Percentiles rank a stretch among this genome's conserved stretches.
Evolutionary conservation across 2,113 vertebrate genomes (phyloP).

Genomic region (Chloropsis hardwickii): DNA sequence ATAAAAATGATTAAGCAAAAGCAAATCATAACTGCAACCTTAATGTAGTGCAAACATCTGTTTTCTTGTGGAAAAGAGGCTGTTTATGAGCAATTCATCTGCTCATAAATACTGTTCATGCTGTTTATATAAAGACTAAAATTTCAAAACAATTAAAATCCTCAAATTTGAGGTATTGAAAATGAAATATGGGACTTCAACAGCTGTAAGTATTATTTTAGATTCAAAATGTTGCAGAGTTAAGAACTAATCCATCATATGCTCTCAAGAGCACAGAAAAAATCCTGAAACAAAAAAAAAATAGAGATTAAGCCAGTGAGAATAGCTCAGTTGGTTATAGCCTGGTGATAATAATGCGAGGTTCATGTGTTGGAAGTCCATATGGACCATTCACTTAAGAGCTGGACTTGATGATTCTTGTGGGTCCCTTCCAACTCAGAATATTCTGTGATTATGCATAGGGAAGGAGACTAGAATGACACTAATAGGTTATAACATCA

Average conservation of each 20-base stretch:
- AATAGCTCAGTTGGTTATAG: not conserved
- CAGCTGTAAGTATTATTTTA: not conserved
- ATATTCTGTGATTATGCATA: not conserved
- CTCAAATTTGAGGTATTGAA: not conserved
- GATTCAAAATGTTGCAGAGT: not conserved
- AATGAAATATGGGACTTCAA: not conserved
- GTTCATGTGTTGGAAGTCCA: rapidly evolving
- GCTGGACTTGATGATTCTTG: not conserved
- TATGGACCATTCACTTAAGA: not conserved
- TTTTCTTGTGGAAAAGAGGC: not conserved
- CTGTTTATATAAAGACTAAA: not conserved
- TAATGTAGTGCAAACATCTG: not conserved
- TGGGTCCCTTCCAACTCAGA: not conserved
- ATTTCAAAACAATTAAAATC: not conserved
- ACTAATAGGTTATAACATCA: not conserved
- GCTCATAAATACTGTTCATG: not conserved
- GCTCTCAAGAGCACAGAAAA: not conserved
- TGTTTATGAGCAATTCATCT: not conserved
- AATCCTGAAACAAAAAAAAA: not conserved
- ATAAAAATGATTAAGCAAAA: not conserved
- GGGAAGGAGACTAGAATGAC: not conserved
- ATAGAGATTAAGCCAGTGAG: not conserved
- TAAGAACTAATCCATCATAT: not conserved
- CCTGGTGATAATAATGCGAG: not conserved
- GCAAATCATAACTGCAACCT: not conserved